A percentile compares a stretch with the other conserved stretches of the same genome.
Evolutionary conservation across 2,797 vertebrate genomes (phyloP).

Genomic region (Numenius phaeopus): DNA sequence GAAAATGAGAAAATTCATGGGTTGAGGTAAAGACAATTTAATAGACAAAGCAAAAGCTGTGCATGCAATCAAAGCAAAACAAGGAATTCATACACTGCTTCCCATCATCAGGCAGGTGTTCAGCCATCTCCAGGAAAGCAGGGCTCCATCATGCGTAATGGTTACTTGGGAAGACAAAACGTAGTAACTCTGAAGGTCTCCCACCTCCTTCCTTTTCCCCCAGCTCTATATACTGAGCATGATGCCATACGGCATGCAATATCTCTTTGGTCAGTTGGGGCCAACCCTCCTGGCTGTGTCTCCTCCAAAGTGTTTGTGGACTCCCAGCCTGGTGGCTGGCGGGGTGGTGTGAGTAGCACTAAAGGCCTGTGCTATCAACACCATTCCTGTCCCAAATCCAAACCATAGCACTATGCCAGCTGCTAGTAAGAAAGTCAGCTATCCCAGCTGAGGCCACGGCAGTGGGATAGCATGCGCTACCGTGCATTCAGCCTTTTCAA

Average conservation of each 20-base stretch:
- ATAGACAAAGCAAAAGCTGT: neutral
- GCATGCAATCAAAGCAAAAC: neutral
- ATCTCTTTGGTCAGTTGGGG: neutral
- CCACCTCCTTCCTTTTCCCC: neutral
- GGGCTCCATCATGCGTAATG: neutral
- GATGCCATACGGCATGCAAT: neutral
- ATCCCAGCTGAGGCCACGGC: neutral
- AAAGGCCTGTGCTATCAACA: neutral
- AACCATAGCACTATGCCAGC: neutral
- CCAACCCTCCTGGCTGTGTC: neutral
- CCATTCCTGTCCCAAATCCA: neutral
- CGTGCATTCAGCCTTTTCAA: neutral
- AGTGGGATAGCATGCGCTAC: neutral
- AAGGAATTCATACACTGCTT: neutral
- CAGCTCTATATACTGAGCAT: neutral
- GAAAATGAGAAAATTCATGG: neutral
- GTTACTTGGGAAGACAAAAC: neutral
- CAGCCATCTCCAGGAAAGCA: neutral
- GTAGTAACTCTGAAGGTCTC: neutral
- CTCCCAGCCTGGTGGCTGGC: neutral
- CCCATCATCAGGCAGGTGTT: neutral
- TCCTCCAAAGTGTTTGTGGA: neutral
- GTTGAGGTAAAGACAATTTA: neutral
- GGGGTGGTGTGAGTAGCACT: neutral
- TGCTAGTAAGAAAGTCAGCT: neutral